Evolutionary conservation across 2,797 vertebrate genomes (phyloP).

Genomic region (Alcedo atthis): DNA sequence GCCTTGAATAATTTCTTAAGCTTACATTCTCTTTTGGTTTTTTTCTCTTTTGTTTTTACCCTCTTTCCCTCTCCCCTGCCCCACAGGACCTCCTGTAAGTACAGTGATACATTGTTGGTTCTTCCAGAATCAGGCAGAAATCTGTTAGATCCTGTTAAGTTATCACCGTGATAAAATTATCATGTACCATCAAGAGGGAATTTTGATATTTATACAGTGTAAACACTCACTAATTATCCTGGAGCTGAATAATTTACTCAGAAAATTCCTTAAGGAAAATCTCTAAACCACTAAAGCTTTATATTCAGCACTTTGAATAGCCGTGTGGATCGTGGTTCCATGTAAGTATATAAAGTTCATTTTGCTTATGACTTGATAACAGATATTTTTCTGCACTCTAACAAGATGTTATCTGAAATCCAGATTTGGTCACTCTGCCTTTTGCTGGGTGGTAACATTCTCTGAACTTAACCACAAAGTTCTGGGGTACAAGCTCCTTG

Average conservation of each 20-base stretch:
- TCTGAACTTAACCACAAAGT: background rate
- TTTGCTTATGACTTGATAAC: constrained; percentile 1
- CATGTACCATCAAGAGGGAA: constrained; percentile 5
- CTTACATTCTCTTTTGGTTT: constrained; percentile 59
- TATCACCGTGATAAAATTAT: background rate
- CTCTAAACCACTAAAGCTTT: constrained; percentile 34
- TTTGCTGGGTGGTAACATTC: background rate
- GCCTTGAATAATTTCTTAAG: background rate
- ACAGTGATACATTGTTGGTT: constrained; percentile 70
- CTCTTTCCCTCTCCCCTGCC: constrained; percentile 20
- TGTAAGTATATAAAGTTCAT: constrained; percentile 20
- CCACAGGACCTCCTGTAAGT: constrained; percentile 98
- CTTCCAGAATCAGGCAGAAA: constrained; percentile 66
- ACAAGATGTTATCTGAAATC: background rate
- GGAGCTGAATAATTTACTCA: constrained; percentile 10
- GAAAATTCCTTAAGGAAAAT: background rate
- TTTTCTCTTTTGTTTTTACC: constrained; percentile 29
- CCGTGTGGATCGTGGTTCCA: background rate
- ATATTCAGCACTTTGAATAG: background rate
- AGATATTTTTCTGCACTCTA: background rate
- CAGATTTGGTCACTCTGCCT: background rate
- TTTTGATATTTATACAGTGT: background rate
- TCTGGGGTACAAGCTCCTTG: background rate
- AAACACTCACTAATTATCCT: background rate
- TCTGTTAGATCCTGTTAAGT: constrained; percentile 54